phyloP scores from a whole-genome alignment of 1,140 invertebrate genomes.

The Oscheius sp. region DNA sequence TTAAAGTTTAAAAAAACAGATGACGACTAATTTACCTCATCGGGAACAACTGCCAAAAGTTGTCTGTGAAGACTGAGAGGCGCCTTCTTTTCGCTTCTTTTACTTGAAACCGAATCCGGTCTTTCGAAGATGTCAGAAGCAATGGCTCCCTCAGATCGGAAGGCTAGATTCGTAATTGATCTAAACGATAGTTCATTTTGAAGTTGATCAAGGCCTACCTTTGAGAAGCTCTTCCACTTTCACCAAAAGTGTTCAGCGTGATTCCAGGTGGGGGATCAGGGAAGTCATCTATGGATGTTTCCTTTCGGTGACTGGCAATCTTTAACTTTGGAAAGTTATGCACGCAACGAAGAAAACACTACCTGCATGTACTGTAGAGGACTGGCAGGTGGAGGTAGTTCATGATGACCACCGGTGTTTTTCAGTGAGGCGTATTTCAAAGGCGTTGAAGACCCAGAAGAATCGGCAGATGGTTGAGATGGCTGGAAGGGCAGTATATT shows the following conservation, averaged over 20 bases:
- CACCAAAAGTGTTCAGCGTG: slow-evolving; percentile 33
- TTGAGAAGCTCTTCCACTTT: slow-evolving; percentile 13
- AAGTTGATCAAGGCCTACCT: neutral
- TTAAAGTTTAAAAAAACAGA: slow-evolving; percentile 3
- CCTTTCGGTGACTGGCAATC: neutral
- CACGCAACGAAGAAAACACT: too few relatives aligned
- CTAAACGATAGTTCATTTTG: slow-evolving; percentile 6
- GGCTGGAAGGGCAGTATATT: too few relatives aligned
- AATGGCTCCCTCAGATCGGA: slow-evolving; percentile 13
- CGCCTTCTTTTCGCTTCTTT: slow-evolving; percentile 11
- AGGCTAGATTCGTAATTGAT: slow-evolving; percentile 35
- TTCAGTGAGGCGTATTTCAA: neutral
- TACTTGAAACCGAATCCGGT: slow-evolving; percentile 33
- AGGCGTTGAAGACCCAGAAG: too few relatives aligned
- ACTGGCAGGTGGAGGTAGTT: neutral
- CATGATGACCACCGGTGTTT: neutral
- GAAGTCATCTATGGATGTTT: slow-evolving; percentile 16
- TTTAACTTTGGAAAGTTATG: neutral
- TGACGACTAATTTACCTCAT: slow-evolving; percentile 27
- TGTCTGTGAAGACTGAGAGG: slow-evolving; percentile 3
- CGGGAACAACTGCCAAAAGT: slow-evolving; percentile 15
- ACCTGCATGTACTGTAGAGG: neutral
- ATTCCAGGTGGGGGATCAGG: slow-evolving; percentile 29
- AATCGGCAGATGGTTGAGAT: too few relatives aligned
- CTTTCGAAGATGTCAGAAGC: slow-evolving; percentile 32